Conservation (phyloP, 2,888 invertebrate genomes). For the Temnothorax unifasciatus region DNA sequence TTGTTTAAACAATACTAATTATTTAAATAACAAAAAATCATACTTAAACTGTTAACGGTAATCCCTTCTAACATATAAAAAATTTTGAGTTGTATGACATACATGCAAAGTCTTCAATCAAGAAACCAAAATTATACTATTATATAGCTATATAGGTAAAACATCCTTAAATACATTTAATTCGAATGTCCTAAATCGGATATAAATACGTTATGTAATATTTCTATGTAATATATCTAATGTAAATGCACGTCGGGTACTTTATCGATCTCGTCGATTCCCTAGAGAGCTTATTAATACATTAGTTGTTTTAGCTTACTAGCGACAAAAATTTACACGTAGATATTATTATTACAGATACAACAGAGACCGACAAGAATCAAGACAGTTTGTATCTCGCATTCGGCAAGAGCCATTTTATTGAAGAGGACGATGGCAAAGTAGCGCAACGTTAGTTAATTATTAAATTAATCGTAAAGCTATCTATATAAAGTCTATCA, state of each 20-base stretch:
- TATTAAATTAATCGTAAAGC: not conserved
- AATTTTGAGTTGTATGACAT: too few species aligned
- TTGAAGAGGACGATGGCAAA: constrained; percentile 38
- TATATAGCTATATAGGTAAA: too few species aligned
- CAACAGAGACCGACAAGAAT: constrained; percentile 72
- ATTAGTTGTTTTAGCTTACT: constrained; percentile 1
- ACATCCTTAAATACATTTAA: not conserved
- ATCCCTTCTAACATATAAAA: too few species aligned
- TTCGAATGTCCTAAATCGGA: constrained; percentile 35
- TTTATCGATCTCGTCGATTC: constrained; percentile 6
- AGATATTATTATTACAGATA: constrained; percentile 75
- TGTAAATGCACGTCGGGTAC: constrained; percentile 58
- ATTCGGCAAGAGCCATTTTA: constrained; percentile 19
- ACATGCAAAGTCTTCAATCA: too few species aligned
- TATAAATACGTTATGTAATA: constrained; percentile 44
- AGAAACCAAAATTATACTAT: too few species aligned
- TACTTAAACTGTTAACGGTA: too few species aligned
- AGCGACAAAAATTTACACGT: constrained; percentile 23
- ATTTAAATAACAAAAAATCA: too few species aligned
- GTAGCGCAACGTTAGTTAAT: constrained; percentile 42
- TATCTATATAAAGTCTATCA: not conserved
- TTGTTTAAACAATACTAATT: too few species aligned
- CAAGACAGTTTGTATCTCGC: constrained; percentile 63
- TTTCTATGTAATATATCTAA: constrained; percentile 30
- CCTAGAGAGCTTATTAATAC: not conserved